Evolutionary conservation across 2,797 vertebrate genomes (phyloP).

Genomic region (Tragelaphus oryx): DNA sequence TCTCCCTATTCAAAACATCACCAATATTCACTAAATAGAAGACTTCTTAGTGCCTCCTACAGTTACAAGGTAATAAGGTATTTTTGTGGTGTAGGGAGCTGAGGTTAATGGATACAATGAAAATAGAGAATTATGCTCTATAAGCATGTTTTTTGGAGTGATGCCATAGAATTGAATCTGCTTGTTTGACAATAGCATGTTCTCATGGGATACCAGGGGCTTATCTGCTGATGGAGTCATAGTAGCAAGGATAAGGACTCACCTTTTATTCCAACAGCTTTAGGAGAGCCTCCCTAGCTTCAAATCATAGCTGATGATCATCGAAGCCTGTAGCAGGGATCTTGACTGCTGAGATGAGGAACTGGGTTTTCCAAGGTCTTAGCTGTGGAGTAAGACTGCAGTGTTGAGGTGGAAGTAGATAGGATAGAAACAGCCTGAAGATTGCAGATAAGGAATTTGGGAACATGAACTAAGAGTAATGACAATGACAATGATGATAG

Average conservation of each 20-base stretch:
- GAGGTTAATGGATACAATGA: background rate
- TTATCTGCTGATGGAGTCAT: background rate
- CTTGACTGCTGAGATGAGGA: background rate
- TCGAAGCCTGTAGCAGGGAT: background rate
- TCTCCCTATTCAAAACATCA: background rate
- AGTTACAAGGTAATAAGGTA: background rate
- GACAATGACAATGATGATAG: background rate
- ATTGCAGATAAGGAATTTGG: background rate
- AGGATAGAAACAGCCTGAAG: background rate
- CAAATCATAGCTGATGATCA: background rate
- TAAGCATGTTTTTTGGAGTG: background rate
- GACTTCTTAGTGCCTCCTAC: background rate
- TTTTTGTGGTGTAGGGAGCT: background rate
- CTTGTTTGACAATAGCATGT: background rate
- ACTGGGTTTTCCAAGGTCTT: background rate
- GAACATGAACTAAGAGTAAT: background rate
- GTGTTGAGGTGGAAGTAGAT: background rate
- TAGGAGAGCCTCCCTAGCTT: background rate
- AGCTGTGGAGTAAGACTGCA: background rate
- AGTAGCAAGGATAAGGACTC: background rate
- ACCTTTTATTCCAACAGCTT: background rate
- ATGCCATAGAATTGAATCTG: background rate
- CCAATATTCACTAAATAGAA: background rate
- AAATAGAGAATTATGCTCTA: background rate
- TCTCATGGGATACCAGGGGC: background rate